Conservation (phyloP, 2,113 vertebrate genomes). For the Morphnarchus princeps region DNA sequence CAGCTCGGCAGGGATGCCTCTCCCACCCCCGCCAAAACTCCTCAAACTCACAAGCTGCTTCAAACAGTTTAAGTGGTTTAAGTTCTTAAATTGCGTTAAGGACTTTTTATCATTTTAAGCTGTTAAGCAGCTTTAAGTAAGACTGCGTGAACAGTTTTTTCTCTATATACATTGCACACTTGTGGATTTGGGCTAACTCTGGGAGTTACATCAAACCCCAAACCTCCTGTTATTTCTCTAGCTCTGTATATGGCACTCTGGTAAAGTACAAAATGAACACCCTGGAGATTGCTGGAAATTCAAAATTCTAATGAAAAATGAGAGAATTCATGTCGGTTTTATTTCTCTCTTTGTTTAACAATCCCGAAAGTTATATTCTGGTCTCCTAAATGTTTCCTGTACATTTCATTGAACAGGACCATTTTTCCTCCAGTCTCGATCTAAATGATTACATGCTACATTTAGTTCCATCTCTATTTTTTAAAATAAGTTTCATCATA, state of each 20-base stretch:
- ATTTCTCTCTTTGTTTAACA: neutral
- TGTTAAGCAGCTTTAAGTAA: constrained; percentile 57
- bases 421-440: neutral
- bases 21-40: neutral
- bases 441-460: neutral
- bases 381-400: neutral
- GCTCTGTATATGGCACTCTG: neutral
- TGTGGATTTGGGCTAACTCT: neutral
- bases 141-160: neutral
- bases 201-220: neutral
- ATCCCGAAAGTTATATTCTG: neutral
- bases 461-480: neutral
- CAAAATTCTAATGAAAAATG: neutral
- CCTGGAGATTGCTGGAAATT: neutral
- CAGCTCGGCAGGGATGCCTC: neutral
- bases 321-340: neutral
- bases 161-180: neutral
- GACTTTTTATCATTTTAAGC: constrained; percentile 56
- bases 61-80: constrained; percentile 51
- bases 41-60: neutral
- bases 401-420: neutral
- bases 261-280: neutral
- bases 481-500: neutral
- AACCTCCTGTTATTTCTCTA: neutral
- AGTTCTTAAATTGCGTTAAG: constrained; percentile 52